These are phyloP conservation scores for Atlantisia rogersi DNA, from an alignment of 2,113 vertebrate genomes.

Conservation along the genomic window DNA sequence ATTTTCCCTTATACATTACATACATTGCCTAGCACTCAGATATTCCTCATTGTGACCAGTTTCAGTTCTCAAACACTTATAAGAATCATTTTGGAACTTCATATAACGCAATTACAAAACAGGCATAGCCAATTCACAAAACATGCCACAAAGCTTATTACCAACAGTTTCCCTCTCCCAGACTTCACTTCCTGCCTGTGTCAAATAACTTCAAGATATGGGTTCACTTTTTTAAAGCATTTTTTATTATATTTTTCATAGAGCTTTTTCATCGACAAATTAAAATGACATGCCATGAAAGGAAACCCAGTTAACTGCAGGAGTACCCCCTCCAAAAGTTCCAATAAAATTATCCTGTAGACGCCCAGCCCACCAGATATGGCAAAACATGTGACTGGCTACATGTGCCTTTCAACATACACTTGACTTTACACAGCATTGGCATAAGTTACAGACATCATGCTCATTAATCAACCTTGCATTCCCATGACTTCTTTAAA, in stretches of 20 bases:
- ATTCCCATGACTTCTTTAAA: not conserved
- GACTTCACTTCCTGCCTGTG: not conserved
- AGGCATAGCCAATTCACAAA: not conserved
- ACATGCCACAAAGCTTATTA: not conserved
- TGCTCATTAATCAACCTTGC: not conserved
- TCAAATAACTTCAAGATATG: not conserved
- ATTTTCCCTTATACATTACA: not conserved
- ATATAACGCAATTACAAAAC: not conserved
- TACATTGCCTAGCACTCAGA: not conserved
- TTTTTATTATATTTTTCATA: not conserved
- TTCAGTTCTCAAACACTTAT: not conserved
- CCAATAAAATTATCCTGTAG: not conserved
- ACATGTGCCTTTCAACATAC: not conserved
- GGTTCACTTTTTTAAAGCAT: not conserved
- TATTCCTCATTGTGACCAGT: not conserved
- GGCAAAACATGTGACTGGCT: not conserved
- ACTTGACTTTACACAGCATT: not conserved
- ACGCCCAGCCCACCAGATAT: not conserved
- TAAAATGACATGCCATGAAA: not conserved
- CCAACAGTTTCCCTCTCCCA: not conserved
- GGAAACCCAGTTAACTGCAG: not conserved
- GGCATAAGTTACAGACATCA: not conserved
- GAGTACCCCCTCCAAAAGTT: not conserved
- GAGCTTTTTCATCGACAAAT: not conserved
- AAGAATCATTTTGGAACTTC: not conserved